Conservation (phyloP, 2,888 invertebrate genomes). For the Idaea aversata region DNA sequence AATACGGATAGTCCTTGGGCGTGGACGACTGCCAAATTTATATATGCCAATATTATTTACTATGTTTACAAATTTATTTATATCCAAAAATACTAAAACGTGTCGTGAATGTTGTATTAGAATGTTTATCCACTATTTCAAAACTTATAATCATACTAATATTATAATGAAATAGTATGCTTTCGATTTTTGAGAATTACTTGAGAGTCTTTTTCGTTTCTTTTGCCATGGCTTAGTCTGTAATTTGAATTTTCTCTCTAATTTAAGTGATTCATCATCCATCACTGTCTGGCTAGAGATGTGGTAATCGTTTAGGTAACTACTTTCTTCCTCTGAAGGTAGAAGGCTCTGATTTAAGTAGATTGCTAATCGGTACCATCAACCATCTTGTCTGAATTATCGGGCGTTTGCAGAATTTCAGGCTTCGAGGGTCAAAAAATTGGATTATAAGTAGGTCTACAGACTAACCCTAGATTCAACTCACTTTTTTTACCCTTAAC, state of each 20-base stretch:
- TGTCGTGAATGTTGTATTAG: background rate
- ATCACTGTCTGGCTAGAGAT: background rate
- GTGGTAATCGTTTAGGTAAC: background rate
- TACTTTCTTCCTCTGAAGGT: background rate
- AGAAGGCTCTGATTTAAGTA: background rate
- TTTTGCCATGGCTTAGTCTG: background rate
- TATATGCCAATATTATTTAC: background rate
- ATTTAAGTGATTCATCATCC: background rate
- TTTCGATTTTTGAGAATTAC: background rate
- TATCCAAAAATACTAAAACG: background rate
- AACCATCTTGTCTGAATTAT: background rate
- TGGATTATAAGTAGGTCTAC: background rate
- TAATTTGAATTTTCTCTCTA: background rate
- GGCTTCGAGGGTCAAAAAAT: background rate
- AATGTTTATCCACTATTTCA: background rate
- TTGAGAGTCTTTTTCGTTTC: background rate
- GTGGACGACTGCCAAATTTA: background rate
- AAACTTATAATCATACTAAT: background rate
- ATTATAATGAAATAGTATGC: background rate
- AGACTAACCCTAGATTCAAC: background rate
- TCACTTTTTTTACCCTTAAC: background rate
- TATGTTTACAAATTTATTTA: conserved; percentile 1
- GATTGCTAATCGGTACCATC: background rate
- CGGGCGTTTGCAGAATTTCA: background rate
- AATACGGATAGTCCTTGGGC: background rate